These are phyloP conservation scores for Leptodirus hochenwartii DNA, from an alignment of 2,888 invertebrate genomes.

Conservation along the genomic window DNA sequence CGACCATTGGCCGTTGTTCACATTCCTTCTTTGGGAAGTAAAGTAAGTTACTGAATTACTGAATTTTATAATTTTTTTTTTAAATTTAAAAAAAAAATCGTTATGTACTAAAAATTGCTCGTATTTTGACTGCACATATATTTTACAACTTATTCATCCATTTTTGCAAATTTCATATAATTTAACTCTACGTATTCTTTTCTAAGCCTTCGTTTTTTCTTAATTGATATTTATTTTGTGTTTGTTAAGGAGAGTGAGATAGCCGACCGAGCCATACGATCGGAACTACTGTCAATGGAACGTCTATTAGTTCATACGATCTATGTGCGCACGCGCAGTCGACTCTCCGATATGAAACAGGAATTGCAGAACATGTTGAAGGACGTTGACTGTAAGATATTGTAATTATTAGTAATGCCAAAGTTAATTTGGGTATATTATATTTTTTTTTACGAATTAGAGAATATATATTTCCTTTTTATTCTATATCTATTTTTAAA, in stretches of 20 bases:
- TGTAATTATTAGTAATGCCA: slow-evolving; percentile 7
- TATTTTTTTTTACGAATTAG: slow-evolving; percentile 4
- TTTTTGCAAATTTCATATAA: not conserved
- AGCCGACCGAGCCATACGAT: slow-evolving; percentile 61
- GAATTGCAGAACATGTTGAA: slow-evolving; percentile 52
- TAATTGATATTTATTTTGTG: slow-evolving; percentile 8
- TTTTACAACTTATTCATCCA: too few relatives aligned
- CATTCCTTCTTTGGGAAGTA: slow-evolving; percentile 46
- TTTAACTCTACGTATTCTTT: not conserved
- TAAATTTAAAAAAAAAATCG: not conserved
- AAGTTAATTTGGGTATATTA: slow-evolving; percentile 5
- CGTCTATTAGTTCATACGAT: slow-evolving; percentile 86
- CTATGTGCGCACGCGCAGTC: slow-evolving; percentile 74
- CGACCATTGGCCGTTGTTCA: slow-evolving; percentile 55
- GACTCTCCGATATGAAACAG: slow-evolving; percentile 65
- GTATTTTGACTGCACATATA: too few relatives aligned
- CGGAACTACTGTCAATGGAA: slow-evolving; percentile 90
- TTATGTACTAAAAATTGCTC: too few relatives aligned
- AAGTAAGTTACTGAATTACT: slow-evolving; percentile 26
- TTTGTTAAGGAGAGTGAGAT: slow-evolving; percentile 39
- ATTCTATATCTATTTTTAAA: not conserved
- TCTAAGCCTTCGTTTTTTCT: slow-evolving; percentile 3
- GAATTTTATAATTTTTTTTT: slow-evolving; percentile 9
- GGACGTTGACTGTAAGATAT: slow-evolving; percentile 53
- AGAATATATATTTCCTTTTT: not conserved